Evolutionary conservation across 2,797 vertebrate species (phyloP).

Genomic region (Sebastes dallii): DNA sequence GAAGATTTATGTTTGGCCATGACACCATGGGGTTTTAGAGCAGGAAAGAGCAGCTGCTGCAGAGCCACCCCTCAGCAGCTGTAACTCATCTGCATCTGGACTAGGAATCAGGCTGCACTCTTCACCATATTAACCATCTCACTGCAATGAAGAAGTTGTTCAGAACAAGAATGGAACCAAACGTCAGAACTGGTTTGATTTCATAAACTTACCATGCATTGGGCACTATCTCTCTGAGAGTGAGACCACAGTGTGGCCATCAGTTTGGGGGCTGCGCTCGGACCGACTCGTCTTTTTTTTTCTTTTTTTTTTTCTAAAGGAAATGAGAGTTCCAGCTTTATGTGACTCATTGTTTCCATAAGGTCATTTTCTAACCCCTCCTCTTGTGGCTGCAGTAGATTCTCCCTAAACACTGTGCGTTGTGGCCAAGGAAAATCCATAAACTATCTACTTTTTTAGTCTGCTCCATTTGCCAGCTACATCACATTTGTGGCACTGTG

Average conservation of each 20-base stretch:
- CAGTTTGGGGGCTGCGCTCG: conserved; percentile 1
- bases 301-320: conserved; percentile 18
- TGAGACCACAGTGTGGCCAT: not conserved
- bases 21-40: conserved; percentile 49
- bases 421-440: conserved; percentile 74
- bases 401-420: conserved; percentile 59
- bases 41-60: conserved; percentile 61
- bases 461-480: conserved; percentile 42
- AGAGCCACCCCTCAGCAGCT: conserved; percentile 62
- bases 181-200: not conserved
- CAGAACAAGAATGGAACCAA: conserved; percentile 1
- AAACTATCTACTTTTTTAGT: conserved; percentile 30
- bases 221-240: not conserved
- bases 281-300: conserved; percentile 13
- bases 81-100: conserved; percentile 70
- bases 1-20: conserved; percentile 49
- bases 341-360: conserved; percentile 81
- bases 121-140: not conserved
- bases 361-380: conserved; percentile 71
- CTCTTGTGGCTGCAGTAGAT: conserved; percentile 52
- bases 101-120: conserved; percentile 19
- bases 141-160: not conserved
- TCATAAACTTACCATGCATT: not conserved
- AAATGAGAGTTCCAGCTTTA: conserved; percentile 58
- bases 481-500: conserved; percentile 14